phyloP scores from a whole-genome alignment of 2,797 vertebrate genomes.

The Phyllotis vaccarum region DNA sequence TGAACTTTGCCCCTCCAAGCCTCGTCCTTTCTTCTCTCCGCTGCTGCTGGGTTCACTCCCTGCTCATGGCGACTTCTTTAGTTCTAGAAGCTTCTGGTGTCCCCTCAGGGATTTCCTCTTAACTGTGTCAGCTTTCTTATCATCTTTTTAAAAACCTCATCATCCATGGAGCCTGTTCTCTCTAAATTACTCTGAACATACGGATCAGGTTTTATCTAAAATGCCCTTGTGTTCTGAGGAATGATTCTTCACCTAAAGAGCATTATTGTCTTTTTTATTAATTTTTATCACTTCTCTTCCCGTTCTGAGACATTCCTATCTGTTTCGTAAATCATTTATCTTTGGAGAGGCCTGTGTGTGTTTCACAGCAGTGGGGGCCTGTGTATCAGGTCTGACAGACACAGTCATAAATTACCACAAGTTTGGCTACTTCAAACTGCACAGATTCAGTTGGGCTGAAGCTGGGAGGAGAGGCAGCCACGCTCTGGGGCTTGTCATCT shows the following conservation, averaged over 20 bases:
- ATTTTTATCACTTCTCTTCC: neutral
- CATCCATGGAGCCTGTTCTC: neutral
- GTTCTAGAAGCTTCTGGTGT: neutral
- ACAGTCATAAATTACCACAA: neutral
- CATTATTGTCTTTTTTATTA: neutral
- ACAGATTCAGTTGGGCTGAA: neutral
- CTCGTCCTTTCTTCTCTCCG: neutral
- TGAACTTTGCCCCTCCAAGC: neutral
- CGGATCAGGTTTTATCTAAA: neutral
- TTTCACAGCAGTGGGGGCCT: neutral
- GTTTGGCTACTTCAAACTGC: neutral
- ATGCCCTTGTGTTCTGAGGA: neutral
- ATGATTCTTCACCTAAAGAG: neutral
- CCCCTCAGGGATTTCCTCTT: neutral
- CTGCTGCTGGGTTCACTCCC: neutral
- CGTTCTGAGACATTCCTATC: neutral
- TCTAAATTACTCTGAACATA: neutral
- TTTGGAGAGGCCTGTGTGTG: neutral
- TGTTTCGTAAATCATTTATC: neutral
- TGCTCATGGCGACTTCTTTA: neutral
- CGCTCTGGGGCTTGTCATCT: accelerated
- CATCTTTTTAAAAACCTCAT: neutral
- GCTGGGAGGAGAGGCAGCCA: neutral
- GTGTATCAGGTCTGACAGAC: neutral
- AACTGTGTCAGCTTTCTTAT: neutral